phyloP scores from a whole-genome alignment of 2,797 vertebrate genomes.

The Cottoperca gobio region DNA sequence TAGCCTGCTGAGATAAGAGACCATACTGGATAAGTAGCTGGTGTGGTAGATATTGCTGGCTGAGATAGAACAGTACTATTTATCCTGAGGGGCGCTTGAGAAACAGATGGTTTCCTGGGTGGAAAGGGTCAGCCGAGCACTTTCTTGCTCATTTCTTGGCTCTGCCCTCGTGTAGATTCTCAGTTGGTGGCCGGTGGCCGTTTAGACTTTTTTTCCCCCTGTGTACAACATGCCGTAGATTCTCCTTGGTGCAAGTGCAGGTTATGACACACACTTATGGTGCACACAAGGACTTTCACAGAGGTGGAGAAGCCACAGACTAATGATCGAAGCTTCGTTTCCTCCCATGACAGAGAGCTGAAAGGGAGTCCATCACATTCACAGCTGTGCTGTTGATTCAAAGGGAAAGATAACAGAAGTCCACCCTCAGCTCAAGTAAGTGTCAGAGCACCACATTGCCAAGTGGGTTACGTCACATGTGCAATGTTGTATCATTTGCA shows the following conservation, averaged over 20 bases:
- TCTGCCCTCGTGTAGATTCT: slow-evolving; percentile 7
- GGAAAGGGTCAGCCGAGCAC: slow-evolving; percentile 29
- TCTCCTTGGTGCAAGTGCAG: not conserved
- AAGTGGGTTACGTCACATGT: slow-evolving; percentile 14
- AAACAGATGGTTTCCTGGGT: slow-evolving; percentile 47
- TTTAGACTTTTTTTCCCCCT: slow-evolving; percentile 16
- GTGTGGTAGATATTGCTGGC: slow-evolving; percentile 25
- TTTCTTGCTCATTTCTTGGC: slow-evolving; percentile 43
- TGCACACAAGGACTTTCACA: not conserved
- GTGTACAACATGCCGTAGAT: slow-evolving; percentile 2
- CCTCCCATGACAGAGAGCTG: not conserved
- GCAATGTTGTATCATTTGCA: slow-evolving; percentile 28
- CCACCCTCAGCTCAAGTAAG: slow-evolving; percentile 4
- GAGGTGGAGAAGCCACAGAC: not conserved
- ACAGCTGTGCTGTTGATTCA: slow-evolving; percentile 14
- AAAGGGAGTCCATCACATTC: slow-evolving; percentile 10
- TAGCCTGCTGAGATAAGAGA: slow-evolving; percentile 17
- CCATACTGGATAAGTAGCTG: slow-evolving; percentile 23
- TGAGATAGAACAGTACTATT: slow-evolving; percentile 36
- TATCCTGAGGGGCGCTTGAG: slow-evolving; percentile 22
- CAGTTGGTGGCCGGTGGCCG: not conserved
- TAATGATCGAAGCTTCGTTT: not conserved
- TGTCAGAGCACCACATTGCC: not conserved
- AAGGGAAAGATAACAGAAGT: slow-evolving; percentile 3
- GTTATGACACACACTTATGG: slow-evolving; percentile 1